Conservation (phyloP, 2,113 vertebrate species). For the Montifringilla adamsi region DNA sequence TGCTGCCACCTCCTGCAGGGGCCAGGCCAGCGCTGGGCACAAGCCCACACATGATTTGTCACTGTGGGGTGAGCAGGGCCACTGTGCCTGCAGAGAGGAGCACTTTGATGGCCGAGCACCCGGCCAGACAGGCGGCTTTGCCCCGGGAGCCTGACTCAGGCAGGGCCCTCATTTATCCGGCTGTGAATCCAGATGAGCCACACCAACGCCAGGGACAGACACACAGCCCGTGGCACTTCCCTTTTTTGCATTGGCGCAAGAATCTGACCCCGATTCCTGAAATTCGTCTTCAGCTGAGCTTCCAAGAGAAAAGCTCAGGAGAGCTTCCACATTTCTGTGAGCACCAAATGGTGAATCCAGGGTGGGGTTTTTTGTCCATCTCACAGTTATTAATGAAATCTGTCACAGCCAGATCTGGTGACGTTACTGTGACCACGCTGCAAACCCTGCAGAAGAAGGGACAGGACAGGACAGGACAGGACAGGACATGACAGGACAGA, state of each 20-base stretch:
- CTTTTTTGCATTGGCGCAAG: not conserved
- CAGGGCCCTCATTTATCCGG: not conserved
- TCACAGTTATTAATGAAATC: not conserved
- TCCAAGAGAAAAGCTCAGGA: not conserved
- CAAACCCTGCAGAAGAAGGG: not conserved
- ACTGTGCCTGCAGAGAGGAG: not conserved
- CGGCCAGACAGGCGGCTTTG: not conserved
- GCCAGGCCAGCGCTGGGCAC: not conserved
- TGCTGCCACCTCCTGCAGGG: rapidly evolving
- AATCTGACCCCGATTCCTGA: slow-evolving; percentile 1
- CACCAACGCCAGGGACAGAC: not conserved
- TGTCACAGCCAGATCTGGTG: not conserved
- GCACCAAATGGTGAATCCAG: not conserved
- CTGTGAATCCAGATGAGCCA: slow-evolving; percentile 29
- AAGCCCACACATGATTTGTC: rapidly evolving
- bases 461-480: not conserved
- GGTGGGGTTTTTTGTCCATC: not conserved
- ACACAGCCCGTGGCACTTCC: slow-evolving; percentile 47
- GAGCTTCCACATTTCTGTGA: not conserved
- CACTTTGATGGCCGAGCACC: not conserved
- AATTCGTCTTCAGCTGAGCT: not conserved
- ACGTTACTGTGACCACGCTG: not conserved
- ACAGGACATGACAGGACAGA: not conserved
- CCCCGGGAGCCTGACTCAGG: slow-evolving; percentile 53
- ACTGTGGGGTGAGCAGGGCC: not conserved